Evolutionary conservation across 2,113 vertebrate species (phyloP).

Genomic region (Epinephelus lanceolatus): DNA sequence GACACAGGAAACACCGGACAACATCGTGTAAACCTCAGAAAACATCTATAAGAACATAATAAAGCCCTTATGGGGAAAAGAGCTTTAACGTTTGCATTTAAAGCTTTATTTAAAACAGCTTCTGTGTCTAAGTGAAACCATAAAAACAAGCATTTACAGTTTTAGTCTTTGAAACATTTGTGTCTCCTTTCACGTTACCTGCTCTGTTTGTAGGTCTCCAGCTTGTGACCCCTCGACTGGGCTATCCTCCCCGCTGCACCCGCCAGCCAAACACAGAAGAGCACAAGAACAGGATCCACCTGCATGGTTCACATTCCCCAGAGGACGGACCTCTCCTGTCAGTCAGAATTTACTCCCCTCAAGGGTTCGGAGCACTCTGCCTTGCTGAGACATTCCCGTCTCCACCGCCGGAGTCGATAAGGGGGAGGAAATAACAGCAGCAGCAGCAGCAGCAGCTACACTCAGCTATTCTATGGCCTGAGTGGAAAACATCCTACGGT

Average conservation of each 20-base stretch:
- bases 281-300: conserved; percentile 80
- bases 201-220: conserved; percentile 83
- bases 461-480: conserved; percentile 72
- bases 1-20: conserved; percentile 67
- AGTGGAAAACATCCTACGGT: conserved; percentile 82
- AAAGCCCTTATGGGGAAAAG: not conserved
- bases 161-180: not conserved
- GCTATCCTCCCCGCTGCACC: conserved; percentile 72
- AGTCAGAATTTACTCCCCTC: conserved; percentile 76
- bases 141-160: not conserved
- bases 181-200: conserved; percentile 74
- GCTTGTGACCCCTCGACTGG: conserved; percentile 75
- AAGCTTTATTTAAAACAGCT: not conserved
- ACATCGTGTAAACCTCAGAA: conserved; percentile 44
- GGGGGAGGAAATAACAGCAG: conserved; percentile 44
- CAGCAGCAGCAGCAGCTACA: conserved; percentile 54
- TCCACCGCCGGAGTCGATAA: conserved; percentile 63
- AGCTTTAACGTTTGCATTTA: conserved; percentile 3
- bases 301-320: conserved; percentile 84
- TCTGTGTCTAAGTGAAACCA: not conserved
- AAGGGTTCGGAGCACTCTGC: conserved; percentile 62
- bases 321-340: conserved; percentile 70
- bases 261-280: conserved; percentile 79
- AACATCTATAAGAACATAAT: conserved; percentile 1
- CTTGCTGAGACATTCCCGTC: conserved; percentile 76